These are phyloP conservation scores for Macrotrachela quadricornifera DNA, from an alignment of 1,140 invertebrate species.

Conservation along the genomic window DNA sequence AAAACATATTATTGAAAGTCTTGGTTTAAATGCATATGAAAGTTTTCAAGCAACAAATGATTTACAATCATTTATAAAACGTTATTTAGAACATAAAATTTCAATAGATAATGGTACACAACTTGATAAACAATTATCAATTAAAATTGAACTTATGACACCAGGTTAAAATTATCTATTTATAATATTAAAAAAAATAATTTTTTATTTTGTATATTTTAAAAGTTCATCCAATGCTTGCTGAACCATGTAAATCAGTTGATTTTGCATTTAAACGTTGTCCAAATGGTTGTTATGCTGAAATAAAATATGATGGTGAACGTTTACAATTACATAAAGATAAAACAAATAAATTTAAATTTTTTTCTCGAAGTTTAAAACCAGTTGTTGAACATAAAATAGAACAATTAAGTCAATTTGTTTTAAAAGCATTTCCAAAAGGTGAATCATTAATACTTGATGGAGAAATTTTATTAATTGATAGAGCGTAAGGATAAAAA, in stretches of 20 bases:
- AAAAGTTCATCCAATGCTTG: conserved; percentile 31
- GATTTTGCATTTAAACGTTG: conserved; percentile 72
- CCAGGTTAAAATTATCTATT: conserved; percentile 69
- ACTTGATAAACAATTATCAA: conserved; percentile 26
- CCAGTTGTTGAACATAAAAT: conserved; percentile 71
- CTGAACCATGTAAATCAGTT: conserved; percentile 66
- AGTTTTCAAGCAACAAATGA: conserved; percentile 64
- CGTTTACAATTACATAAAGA: conserved; percentile 29
- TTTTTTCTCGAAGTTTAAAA: conserved; percentile 42
- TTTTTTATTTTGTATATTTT: conserved; percentile 7
- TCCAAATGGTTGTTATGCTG: conserved; percentile 57
- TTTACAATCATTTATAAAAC: conserved; percentile 28
- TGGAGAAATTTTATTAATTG: conserved; percentile 70
- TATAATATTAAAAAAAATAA: not conserved
- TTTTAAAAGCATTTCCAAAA: conserved; percentile 64
- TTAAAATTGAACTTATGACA: conserved; percentile 38
- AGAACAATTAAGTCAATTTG: conserved; percentile 55
- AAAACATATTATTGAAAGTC: conserved; percentile 51
- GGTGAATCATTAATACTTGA: conserved; percentile 67
- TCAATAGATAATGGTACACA: not conserved
- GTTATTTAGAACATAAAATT: too few relatives aligned
- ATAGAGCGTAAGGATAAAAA: conserved; percentile 40
- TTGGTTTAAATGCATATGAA: conserved; percentile 61
- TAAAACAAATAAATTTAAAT: conserved; percentile 19
- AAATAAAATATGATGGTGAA: conserved; percentile 33